phyloP scores from a whole-genome alignment of 2,113 vertebrate genomes.

The Helogale parvula region DNA sequence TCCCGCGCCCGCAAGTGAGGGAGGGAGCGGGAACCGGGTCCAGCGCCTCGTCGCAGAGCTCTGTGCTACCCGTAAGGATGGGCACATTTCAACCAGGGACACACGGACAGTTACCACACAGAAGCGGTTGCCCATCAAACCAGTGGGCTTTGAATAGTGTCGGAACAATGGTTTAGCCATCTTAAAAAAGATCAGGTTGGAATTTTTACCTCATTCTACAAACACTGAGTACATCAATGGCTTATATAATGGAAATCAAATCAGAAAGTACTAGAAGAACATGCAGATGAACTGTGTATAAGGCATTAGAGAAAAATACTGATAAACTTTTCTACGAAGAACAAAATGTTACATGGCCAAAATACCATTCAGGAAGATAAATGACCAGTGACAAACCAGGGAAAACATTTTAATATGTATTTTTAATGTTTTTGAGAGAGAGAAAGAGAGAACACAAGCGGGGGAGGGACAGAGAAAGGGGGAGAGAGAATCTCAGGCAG shows the following conservation, averaged over 20 bases:
- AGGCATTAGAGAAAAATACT: not conserved
- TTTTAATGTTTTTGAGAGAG: too few relatives aligned
- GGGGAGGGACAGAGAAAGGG: too few relatives aligned
- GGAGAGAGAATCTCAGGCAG: too few relatives aligned
- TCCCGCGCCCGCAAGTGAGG: not conserved
- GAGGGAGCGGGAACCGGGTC: not conserved
- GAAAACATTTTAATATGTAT: too few relatives aligned
- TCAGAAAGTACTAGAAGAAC: not conserved
- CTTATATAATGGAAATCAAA: not conserved
- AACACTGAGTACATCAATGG: not conserved
- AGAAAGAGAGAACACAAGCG: too few relatives aligned
- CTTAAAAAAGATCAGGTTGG: not conserved
- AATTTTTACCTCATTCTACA: not conserved
- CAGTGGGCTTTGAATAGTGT: not conserved
- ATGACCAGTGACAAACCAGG: not conserved
- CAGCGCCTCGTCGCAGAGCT: not conserved
- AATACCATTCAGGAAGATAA: not conserved
- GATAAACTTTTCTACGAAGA: not conserved
- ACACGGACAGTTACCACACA: too few relatives aligned
- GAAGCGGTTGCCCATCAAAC: too few relatives aligned
- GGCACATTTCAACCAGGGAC: not conserved
- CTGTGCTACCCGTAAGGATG: too few relatives aligned
- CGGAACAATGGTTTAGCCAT: not conserved
- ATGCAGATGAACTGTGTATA: not conserved
- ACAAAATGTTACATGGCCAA: not conserved